Percentiles rank a stretch among this genome's conserved stretches.
phyloP scores from a whole-genome alignment of 2,888 invertebrate species.

The Apamea crenata region DNA sequence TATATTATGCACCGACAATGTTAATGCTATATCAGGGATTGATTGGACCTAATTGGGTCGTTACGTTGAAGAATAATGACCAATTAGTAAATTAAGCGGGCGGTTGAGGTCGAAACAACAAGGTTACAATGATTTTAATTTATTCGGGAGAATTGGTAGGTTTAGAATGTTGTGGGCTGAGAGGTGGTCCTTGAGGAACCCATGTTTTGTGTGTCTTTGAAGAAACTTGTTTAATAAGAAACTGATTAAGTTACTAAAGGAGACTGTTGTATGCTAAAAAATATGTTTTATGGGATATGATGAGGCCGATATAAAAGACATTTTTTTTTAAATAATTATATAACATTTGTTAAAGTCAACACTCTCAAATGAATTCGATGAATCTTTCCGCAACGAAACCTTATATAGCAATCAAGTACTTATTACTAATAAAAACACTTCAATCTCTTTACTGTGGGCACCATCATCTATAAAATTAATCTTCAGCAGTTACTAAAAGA shows the following conservation, averaged over 20 bases:
- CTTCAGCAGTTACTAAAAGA: conserved; percentile 81
- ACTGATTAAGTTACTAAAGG: too few relatives aligned
- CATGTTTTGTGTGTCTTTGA: conserved; percentile 3
- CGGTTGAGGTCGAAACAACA: conserved; percentile 77
- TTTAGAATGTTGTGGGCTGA: conserved; percentile 65
- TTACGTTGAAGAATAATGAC: conserved; percentile 85
- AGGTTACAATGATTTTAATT: conserved; percentile 75
- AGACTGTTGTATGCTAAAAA: not conserved
- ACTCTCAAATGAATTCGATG: conserved; percentile 34
- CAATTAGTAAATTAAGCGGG: conserved; percentile 87
- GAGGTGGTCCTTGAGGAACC: conserved; percentile 71
- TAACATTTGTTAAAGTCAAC: not conserved
- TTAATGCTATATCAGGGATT: conserved; percentile 84
- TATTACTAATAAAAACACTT: conserved; percentile 68
- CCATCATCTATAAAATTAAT: conserved; percentile 79
- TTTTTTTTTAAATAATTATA: too few relatives aligned
- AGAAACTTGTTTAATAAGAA: not conserved
- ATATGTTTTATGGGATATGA: not conserved
- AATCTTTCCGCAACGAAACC: conserved; percentile 29
- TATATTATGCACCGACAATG: conserved; percentile 80
- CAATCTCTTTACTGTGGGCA: conserved; percentile 78
- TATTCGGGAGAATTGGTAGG: conserved; percentile 70
- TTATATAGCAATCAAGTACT: conserved; percentile 44
- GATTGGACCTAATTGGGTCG: conserved; percentile 88
- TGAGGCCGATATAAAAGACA: not conserved